These are phyloP conservation scores for Lasiurus cinereus DNA, from an alignment of 2,113 vertebrate species.

Conservation along the genomic window DNA sequence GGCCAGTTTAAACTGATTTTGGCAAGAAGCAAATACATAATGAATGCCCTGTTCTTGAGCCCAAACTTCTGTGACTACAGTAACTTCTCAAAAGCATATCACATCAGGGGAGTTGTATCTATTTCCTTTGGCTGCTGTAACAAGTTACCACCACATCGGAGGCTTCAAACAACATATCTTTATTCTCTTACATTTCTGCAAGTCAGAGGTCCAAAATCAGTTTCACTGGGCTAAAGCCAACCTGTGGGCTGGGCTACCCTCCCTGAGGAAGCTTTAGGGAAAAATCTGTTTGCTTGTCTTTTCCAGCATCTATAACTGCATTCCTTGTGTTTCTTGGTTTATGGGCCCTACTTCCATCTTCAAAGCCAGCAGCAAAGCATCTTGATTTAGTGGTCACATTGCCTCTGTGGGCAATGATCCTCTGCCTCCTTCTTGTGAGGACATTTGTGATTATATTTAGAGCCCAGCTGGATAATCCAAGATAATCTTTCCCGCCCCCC, in stretches of 20 bases:
- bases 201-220: no score
- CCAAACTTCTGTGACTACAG: neutral
- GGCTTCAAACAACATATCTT: no score
- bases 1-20: neutral
- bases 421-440: neutral
- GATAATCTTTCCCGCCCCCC: no score
- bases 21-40: conserved; percentile 44
- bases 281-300: neutral
- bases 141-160: no score
- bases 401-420: neutral
- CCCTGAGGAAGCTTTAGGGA: no score
- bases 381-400: neutral
- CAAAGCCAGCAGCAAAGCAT: conserved; percentile 4
- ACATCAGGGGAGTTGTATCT: neutral
- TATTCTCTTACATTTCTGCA: no score
- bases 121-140: no score
- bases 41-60: conserved; percentile 46
- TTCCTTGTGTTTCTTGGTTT: neutral
- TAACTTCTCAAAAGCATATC: conserved; percentile 3
- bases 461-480: no score
- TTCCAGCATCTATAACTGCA: neutral
- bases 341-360: neutral
- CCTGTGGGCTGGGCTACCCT: no score
- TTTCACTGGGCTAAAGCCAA: no score
- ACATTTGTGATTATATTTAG: no score